Conservation (phyloP, 2,888 invertebrate species). For the Tuberolachnus salignus region DNA sequence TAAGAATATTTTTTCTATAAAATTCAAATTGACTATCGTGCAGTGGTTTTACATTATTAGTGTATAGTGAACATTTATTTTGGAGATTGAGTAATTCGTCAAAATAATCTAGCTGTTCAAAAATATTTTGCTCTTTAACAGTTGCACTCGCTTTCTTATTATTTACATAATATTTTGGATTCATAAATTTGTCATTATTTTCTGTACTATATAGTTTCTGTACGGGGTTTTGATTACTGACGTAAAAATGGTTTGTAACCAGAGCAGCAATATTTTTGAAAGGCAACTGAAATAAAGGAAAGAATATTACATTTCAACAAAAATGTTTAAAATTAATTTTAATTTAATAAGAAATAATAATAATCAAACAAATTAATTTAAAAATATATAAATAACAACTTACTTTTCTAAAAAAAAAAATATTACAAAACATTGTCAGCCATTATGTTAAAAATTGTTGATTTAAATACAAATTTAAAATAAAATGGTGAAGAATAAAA, state of each 20-base stretch:
- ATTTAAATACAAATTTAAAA: neutral
- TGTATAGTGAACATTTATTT: neutral
- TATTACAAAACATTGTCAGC: neutral
- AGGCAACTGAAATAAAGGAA: conserved; percentile 50
- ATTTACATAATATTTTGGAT: neutral
- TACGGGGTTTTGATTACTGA: neutral
- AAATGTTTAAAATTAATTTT: neutral
- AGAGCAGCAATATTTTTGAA: conserved; percentile 43
- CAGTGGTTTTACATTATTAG: conserved; percentile 31
- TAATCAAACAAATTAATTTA: neutral
- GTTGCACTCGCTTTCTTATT: too few relatives aligned
- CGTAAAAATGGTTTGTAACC: conserved; percentile 4
- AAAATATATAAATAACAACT: conserved; percentile 7
- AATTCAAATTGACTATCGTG: conserved; percentile 18
- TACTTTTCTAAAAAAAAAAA: conserved; percentile 20
- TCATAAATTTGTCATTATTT: conserved; percentile 21
- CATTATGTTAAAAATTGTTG: neutral
- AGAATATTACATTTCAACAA: neutral
- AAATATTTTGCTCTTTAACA: conserved; percentile 31
- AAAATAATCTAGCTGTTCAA: conserved; percentile 43
- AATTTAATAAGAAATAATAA: neutral
- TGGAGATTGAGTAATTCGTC: conserved; percentile 39
- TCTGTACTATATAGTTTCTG: conserved; percentile 2
- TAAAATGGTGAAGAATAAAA: neutral
- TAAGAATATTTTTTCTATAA: conserved; percentile 26